phyloP scores from a whole-genome alignment of 2,113 vertebrate species.

The Lipotes vexillifer region DNA sequence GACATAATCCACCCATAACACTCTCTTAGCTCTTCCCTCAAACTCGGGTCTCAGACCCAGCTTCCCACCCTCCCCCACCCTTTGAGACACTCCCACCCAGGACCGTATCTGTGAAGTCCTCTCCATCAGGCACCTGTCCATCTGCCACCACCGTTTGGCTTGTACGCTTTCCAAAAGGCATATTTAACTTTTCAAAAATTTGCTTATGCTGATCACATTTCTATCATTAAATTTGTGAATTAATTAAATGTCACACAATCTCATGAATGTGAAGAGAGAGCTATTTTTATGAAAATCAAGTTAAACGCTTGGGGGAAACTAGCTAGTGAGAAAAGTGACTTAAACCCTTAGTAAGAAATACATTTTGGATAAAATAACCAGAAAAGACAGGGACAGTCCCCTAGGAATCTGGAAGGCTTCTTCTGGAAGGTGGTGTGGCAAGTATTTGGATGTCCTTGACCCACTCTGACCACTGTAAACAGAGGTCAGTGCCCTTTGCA shows the following conservation, averaged over 20 bases:
- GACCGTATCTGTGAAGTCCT: not conserved
- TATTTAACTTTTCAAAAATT: not conserved
- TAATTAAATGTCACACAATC: not conserved
- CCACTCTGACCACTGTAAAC: not conserved
- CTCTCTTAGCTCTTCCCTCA: not conserved
- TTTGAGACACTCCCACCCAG: rapidly evolving
- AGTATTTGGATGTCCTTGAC: not conserved
- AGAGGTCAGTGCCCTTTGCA: rapidly evolving
- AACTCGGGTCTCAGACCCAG: not conserved
- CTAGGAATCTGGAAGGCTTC: not conserved
- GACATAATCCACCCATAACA: rapidly evolving
- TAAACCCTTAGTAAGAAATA: not conserved
- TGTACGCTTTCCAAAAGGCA: not conserved
- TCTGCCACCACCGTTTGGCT: rapidly evolving
- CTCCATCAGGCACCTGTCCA: rapidly evolving
- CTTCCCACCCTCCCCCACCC: rapidly evolving
- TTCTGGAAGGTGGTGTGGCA: not conserved
- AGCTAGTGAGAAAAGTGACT: not conserved
- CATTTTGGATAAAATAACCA: not conserved
- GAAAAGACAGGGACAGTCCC: not conserved
- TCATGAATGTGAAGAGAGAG: not conserved
- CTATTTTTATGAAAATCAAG: not conserved
- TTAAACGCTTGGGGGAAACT: not conserved
- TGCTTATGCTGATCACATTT: not conserved
- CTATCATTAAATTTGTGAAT: not conserved